A percentile compares a stretch with the other conserved stretches of the same genome.
phyloP scores from a whole-genome alignment of 1,140 invertebrate species.

The Sogatella furcifera region DNA sequence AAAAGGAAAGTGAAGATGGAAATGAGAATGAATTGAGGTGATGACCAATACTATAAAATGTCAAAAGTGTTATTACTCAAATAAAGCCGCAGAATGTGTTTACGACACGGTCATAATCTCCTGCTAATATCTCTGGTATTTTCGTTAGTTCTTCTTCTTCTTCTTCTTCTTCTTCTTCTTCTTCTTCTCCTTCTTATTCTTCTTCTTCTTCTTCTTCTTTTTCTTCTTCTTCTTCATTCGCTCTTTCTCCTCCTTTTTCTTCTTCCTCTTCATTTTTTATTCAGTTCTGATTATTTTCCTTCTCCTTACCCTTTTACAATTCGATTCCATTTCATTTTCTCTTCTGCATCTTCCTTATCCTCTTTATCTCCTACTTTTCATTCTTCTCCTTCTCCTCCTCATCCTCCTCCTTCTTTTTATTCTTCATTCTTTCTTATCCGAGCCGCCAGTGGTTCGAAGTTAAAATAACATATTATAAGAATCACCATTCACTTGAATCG shows the following conservation, averaged over 20 bases:
- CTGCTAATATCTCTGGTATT: neutral
- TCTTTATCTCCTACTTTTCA: too few species aligned
- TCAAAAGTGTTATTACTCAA: too few species aligned
- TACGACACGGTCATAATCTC: neutral
- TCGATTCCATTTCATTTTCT: neutral
- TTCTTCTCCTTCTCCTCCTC: neutral
- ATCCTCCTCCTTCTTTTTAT: neutral
- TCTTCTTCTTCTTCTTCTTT: neutral
- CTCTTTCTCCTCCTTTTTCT: neutral
- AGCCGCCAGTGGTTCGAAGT: too few species aligned
- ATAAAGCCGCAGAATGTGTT: too few species aligned
- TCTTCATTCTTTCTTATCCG: too few species aligned
- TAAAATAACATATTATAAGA: too few species aligned
- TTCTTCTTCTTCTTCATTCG: neutral
- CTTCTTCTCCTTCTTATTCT: neutral
- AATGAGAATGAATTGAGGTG: too few species aligned
- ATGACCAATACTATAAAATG: too few species aligned
- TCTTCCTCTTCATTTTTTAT: neutral
- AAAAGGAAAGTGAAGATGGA: too few species aligned
- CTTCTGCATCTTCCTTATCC: too few species aligned
- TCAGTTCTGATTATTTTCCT: neutral
- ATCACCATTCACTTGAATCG: too few species aligned
- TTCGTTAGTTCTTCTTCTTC: neutral
- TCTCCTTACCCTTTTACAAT: neutral
- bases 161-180: neutral